Evolutionary conservation across 2,797 vertebrate species (phyloP).

Genomic region (Crocidura indochinensis): DNA sequence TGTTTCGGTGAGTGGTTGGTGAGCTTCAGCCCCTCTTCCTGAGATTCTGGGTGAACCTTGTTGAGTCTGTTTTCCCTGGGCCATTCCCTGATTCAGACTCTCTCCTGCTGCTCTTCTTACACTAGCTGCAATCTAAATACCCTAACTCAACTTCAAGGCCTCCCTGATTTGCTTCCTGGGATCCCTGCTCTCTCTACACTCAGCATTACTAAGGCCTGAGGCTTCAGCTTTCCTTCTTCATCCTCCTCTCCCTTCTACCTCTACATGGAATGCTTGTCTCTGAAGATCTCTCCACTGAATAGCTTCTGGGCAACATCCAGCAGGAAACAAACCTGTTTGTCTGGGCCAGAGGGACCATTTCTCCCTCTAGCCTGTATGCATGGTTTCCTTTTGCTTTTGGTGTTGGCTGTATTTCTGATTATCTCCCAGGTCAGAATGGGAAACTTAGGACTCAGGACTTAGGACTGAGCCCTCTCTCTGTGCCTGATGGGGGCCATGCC

Average conservation of each 20-base stretch:
- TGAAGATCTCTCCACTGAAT: background rate
- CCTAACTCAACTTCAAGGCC: background rate
- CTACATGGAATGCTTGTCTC: background rate
- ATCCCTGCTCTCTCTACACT: background rate
- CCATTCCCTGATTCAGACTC: background rate
- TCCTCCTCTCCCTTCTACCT: background rate
- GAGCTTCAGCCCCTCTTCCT: background rate
- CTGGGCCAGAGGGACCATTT: background rate
- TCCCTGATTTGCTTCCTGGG: too few relatives aligned
- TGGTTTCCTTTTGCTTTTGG: slow-evolving; percentile 5
- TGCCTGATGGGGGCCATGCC: background rate
- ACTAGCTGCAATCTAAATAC: background rate
- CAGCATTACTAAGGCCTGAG: background rate
- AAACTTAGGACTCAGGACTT: slow-evolving; percentile 46
- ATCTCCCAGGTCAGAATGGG: slow-evolving; percentile 32
- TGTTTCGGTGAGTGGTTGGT: slow-evolving; percentile 90
- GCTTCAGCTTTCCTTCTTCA: too few relatives aligned
- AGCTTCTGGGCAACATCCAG: background rate
- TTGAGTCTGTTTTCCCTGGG: background rate
- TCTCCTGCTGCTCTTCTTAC: background rate
- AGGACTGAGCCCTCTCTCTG: slow-evolving; percentile 39
- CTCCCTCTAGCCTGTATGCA: background rate
- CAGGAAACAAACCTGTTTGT: background rate
- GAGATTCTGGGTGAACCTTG: background rate
- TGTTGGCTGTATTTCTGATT: slow-evolving; percentile 21